Evolutionary conservation across 2,113 vertebrate species (phyloP), one percentile per base, ranked within the genome.

Genomic region (Leucosticte australis): DNA sequence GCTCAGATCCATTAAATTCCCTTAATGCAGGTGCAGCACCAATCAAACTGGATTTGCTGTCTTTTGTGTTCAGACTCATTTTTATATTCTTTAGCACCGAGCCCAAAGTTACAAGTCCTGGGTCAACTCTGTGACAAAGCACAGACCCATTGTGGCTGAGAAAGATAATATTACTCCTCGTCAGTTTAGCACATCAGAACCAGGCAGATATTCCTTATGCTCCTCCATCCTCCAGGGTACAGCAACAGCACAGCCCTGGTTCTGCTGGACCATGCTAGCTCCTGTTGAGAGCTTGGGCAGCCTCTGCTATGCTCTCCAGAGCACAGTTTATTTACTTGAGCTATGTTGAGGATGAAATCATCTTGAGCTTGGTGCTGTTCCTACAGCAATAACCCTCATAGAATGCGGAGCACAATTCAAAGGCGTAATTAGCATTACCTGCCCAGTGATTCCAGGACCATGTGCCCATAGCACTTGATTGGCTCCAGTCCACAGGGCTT

Each of bases 381-480:
- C 55, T 83, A 42, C 64, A 83, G 12, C 37, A 85, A 46, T 35
- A 67, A 37, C 17, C 10, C 23, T 77, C 68, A 33, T 17, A 55
- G 52, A 74, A 83, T 17, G 56, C 0, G 0, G 7, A 81, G 10
- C 3, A 2, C n/a, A 59, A 47, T 70, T 89, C 42, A 78, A 87
- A 92, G 39, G 10, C 3, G 2, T 67, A 47, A 78, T 87, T 50
- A 71, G 7, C 35, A 50, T 67, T 84, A 50, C 23, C 23, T 81
- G 81, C 24, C 18, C 47, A 16, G 3, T 64, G 26, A 70, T 70
- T 81, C 55, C 33, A 92, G 39, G 18, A 59, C 18, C 4, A 2
- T 47, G n/a, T 70, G 28, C 19, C 68, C 56, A 59, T 8, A 63
- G 27, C 23, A 67, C 41, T 67, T 55, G 33, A 35, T 50, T 87